Evolutionary conservation across 2,888 invertebrate genomes (phyloP).

Genomic region (Tupiocoris notatus): DNA sequence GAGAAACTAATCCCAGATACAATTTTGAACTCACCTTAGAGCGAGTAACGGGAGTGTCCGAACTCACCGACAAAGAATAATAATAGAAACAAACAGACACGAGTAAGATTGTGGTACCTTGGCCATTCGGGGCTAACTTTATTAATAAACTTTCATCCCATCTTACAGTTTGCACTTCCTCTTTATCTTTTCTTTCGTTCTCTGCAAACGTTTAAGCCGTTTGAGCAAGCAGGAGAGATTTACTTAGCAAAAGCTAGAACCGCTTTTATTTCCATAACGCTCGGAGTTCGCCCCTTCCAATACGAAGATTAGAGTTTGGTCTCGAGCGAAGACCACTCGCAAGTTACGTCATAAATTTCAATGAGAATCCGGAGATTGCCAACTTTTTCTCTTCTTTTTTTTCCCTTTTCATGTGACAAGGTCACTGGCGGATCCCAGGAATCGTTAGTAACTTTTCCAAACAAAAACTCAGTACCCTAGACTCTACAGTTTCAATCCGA

Average conservation of each 20-base stretch:
- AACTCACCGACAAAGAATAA: neutral
- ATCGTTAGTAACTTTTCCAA: neutral
- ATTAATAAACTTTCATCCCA: conserved; percentile 27
- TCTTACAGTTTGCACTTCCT: neutral
- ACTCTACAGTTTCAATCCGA: too few relatives aligned
- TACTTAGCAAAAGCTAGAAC: conserved; percentile 23
- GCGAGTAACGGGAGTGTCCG: too few relatives aligned
- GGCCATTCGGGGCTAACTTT: conserved; percentile 23
- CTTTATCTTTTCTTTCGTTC: neutral
- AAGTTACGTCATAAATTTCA: conserved; percentile 34
- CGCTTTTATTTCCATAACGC: conserved; percentile 34
- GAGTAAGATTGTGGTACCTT: conserved; percentile 8
- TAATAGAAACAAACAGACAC: neutral
- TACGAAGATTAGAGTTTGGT: conserved; percentile 32
- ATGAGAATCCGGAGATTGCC: conserved; percentile 11
- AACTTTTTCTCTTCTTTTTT: conserved; percentile 16
- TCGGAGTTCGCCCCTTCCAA: conserved; percentile 18
- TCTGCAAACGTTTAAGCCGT: neutral
- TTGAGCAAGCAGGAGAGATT: conserved; percentile 1
- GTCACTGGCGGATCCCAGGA: neutral
- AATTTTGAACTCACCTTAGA: neutral
- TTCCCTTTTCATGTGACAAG: conserved; percentile 16
- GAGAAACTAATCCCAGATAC: neutral
- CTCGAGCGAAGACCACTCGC: conserved; percentile 15
- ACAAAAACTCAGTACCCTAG: neutral